phyloP scores from a whole-genome alignment of 1,140 invertebrate species.

The Drosophila burlai region DNA sequence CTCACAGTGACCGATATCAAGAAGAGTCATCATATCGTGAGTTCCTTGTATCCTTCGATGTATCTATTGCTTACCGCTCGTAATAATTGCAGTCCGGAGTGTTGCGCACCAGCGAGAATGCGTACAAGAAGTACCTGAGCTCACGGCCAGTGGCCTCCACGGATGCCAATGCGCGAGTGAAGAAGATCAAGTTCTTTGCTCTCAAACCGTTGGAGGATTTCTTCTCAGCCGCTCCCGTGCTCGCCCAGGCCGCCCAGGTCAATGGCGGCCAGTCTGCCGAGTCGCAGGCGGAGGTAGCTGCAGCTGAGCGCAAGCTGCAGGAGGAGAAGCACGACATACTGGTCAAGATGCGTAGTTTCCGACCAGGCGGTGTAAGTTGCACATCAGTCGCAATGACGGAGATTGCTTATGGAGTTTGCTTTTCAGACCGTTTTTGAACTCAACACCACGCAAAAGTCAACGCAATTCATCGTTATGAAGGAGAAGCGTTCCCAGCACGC shows the following conservation, averaged over 20 bases:
- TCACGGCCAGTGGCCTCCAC: constrained; percentile 94
- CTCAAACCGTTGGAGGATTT: constrained; percentile 83
- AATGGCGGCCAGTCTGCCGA: constrained; percentile 57
- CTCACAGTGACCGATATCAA: constrained; percentile 92
- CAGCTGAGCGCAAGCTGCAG: constrained; percentile 74
- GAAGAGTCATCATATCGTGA: constrained; percentile 91
- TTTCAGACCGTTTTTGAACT: constrained; percentile 97
- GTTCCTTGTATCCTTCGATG: constrained; percentile 47
- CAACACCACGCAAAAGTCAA: constrained; percentile 91
- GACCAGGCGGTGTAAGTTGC: constrained; percentile 91
- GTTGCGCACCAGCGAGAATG: constrained; percentile 92
- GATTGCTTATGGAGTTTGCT: background rate
- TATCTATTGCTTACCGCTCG: background rate
- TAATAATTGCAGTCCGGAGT: constrained; percentile 88
- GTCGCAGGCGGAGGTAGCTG: constrained; percentile 52
- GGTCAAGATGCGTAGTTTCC: constrained; percentile 92
- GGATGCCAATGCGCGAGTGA: constrained; percentile 95
- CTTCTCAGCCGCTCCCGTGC: constrained; percentile 58
- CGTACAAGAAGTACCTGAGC: constrained; percentile 95
- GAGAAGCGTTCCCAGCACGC: constrained; percentile 89
- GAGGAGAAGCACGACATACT: constrained; percentile 87
- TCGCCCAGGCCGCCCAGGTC: constrained; percentile 62
- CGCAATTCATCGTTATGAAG: constrained; percentile 90
- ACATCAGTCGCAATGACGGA: background rate
- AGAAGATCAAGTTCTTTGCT: constrained; percentile 84